Base-by-base conservation (phyloP, 2,113 vertebrate species). In the Sinocyclocheilus anophthalmus region DNA sequence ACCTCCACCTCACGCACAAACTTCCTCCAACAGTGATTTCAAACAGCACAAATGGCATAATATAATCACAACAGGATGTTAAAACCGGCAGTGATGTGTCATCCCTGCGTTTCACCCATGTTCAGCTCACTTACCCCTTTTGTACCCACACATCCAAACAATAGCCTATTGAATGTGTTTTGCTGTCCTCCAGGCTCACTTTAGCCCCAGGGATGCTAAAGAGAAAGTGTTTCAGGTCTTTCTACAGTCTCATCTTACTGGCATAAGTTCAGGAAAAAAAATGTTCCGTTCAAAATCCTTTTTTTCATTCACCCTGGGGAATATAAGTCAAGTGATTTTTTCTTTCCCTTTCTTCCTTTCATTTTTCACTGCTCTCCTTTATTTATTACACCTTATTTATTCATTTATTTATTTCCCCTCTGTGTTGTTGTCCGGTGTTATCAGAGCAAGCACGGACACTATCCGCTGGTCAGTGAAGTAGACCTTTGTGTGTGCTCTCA, bases 21-120 rank as follows among this genome's bases (percentile, higher is more conserved):
- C 53, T 18, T 79, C 76, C 53, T 83, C n/a, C 30, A 69, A 73
- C 75, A 20, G 45, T 80, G 86, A 85, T 78, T 50, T 81, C 59
- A 84, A 83, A 75, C 33, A 61, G 80, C 88, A 86, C 85, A 89
- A 90, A 92, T 88, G 73, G 85, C 82, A 77, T 77, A 81, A 83
- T 67, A 85, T 42, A 87, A 39, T 84, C 55, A 81, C 22, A 70
- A 33, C 50, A 55, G 10, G 42, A 83, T 75, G 57, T 79, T 59
- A 13, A 88, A 80, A 13, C 57, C 6, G n/a, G 33, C 13, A 24
- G 57, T 42, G 78, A n/a, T 14, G 20, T 7, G 3, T 24, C 81
- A 22, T 65, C 79, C 84, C 79, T 90, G 89, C 90, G 11, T 76
- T 76, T 76, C 16, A 7, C 39, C 39, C 5, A 39, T 39, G 39